Conservation (phyloP, 2,113 vertebrate genomes). For the Halcyon malimbica region DNA sequence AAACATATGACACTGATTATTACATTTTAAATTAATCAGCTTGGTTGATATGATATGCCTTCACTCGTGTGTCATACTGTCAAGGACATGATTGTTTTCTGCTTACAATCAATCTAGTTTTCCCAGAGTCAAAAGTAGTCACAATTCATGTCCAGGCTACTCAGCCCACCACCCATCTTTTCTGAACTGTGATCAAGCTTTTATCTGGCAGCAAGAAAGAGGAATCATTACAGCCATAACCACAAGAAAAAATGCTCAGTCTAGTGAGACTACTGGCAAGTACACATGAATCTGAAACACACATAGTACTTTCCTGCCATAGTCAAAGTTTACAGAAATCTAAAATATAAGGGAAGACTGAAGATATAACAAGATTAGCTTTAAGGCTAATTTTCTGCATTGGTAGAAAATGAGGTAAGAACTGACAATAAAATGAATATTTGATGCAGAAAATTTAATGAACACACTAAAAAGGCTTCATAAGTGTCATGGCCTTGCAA, state of each 20-base stretch:
- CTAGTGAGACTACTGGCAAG: not conserved
- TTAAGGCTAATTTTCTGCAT: not conserved
- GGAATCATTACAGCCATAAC: not conserved
- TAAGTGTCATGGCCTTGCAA: conserved; percentile 8
- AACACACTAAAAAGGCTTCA: conserved; percentile 10
- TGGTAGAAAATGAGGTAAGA: conserved; percentile 21
- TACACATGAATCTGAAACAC: not conserved
- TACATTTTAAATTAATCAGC: not conserved
- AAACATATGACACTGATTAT: not conserved
- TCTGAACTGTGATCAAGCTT: not conserved
- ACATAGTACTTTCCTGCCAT: not conserved
- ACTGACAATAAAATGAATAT: conserved; percentile 37
- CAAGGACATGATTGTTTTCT: not conserved
- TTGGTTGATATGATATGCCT: not conserved
- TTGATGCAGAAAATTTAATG: conserved; percentile 44
- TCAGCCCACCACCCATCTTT: not conserved
- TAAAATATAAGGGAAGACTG: not conserved
- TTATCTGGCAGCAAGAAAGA: not conserved
- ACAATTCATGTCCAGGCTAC: not conserved
- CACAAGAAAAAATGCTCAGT: not conserved
- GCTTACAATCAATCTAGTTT: not conserved
- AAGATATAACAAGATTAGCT: not conserved
- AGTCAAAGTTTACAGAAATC: not conserved
- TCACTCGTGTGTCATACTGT: not conserved
- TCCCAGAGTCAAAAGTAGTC: not conserved